A percentile compares a stretch with the other conserved stretches of the same genome.
Conservation (phyloP, 2,888 invertebrate species). For the Oscheius onirici region DNA sequence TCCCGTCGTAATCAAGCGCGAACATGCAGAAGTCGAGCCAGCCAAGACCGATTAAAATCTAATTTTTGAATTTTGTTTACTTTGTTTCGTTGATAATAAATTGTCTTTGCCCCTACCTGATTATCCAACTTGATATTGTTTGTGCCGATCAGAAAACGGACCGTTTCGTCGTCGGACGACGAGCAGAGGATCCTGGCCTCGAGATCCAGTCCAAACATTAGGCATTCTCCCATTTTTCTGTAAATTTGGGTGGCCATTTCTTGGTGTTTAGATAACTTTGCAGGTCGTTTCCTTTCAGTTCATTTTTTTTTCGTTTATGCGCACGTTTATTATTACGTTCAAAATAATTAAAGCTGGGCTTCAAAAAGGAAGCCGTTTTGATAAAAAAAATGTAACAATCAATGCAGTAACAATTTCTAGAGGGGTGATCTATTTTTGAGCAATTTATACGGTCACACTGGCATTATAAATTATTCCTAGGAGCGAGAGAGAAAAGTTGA, state of each 20-base stretch:
- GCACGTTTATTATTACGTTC: background rate
- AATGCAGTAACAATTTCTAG: background rate
- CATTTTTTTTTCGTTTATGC: background rate
- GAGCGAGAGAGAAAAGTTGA: slow-evolving; percentile 54
- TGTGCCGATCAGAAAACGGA: slow-evolving; percentile 92
- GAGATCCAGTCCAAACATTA: slow-evolving; percentile 61
- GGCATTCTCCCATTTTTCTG: slow-evolving; percentile 49
- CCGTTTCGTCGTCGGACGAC: slow-evolving; percentile 78
- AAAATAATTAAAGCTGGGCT: background rate
- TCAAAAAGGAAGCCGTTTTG: background rate
- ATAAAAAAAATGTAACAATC: background rate
- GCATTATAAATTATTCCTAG: slow-evolving; percentile 57
- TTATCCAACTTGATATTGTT: slow-evolving; percentile 91
- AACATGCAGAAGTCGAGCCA: too few species aligned
- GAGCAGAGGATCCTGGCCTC: slow-evolving; percentile 53
- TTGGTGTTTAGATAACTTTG: background rate
- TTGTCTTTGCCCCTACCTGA: slow-evolving; percentile 76
- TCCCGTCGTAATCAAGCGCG: too few species aligned
- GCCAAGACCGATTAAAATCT: too few species aligned
- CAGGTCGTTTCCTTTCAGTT: background rate
- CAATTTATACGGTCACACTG: slow-evolving; percentile 37
- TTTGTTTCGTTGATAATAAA: background rate
- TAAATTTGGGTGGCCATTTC: too few species aligned
- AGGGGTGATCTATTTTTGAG: background rate
- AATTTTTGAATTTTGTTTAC: background rate